Base-by-base conservation (phyloP, 1,140 invertebrate species). In the fruit fly (Drosophila melanogaster) region DNA sequence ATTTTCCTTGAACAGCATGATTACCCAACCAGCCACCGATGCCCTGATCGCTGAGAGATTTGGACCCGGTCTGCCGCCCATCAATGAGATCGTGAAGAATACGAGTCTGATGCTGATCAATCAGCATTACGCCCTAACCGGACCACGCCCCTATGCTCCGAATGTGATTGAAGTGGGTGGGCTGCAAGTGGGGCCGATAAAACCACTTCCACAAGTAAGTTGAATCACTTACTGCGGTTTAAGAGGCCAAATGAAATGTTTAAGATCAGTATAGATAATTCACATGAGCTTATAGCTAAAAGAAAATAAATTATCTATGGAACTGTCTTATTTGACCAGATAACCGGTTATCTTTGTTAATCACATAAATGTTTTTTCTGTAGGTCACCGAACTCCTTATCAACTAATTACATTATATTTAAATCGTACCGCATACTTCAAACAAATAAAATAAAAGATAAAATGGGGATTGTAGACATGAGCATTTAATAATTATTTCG, bases 81-180 rank as follows among this genome's bases (percentile, higher is more conserved):
- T 95, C 33, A 90, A 93, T 60, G 93, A 93, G 66, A 90, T 95
- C 2, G 93, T 94, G 3, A 92, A 91, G 19, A 94, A 94, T 40
- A 93, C 93, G 1, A 93, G 93, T 73, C 56, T 95, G 3, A 87
- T 94, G 73, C 92, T 95, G 75, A 93, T 94, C 70, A 95, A 95
- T 91, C 93, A 93, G 15, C 94, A 95, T 83, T 93, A 92, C 72
- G 92, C 93, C 0, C 74, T 94, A n/a, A 93, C 92, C 35, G 93
- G 93, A n/a, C 92, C 93, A 6, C 92, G 92, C 55, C 80, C 93
- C 51, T 92, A 92, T 67, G 92, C 92, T 4, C 86, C 93, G 17
- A 94, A 94, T 77, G 92, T 95, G 4, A 91, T 95, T 40, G 94
- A 95, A 75, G 91, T 95, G n/a, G 93, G 93, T n/a, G 93, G 93